phyloP scores from a whole-genome alignment of 2,888 invertebrate species.

The Protonemura montana region DNA sequence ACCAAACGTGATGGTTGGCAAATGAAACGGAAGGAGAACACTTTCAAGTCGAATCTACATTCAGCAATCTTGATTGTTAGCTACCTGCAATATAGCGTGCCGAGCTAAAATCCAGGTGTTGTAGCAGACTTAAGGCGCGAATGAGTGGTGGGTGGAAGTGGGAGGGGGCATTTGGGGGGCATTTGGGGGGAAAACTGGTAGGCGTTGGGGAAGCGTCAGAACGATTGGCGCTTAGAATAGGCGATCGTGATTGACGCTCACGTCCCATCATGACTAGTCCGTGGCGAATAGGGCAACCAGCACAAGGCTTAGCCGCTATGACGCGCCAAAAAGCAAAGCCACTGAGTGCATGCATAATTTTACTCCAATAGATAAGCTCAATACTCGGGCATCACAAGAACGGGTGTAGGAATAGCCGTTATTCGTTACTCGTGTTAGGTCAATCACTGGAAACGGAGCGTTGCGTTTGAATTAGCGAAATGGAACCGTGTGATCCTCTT shows the following conservation, averaged over 20 bases:
- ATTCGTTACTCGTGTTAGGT: too few relatives aligned
- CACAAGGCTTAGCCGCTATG: too few relatives aligned
- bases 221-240: too few relatives aligned
- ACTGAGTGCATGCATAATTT: constrained; percentile 7
- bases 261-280: too few relatives aligned
- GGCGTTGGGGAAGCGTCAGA: not conserved
- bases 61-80: not conserved
- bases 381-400: not conserved
- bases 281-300: too few relatives aligned
- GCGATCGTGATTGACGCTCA: too few relatives aligned
- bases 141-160: not conserved
- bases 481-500: constrained; percentile 48
- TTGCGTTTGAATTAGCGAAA: not conserved
- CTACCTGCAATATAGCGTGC: constrained; percentile 12
- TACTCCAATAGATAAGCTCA: not conserved
- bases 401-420: not conserved
- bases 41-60: too few relatives aligned
- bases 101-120: constrained; percentile 21
- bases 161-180: too few relatives aligned
- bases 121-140: not conserved
- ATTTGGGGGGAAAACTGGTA: too few relatives aligned
- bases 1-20: too few relatives aligned
- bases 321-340: not conserved
- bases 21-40: too few relatives aligned
- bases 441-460: too few relatives aligned